phyloP scores from a whole-genome alignment of 1,140 invertebrate species.

The Orius insidiosus region DNA sequence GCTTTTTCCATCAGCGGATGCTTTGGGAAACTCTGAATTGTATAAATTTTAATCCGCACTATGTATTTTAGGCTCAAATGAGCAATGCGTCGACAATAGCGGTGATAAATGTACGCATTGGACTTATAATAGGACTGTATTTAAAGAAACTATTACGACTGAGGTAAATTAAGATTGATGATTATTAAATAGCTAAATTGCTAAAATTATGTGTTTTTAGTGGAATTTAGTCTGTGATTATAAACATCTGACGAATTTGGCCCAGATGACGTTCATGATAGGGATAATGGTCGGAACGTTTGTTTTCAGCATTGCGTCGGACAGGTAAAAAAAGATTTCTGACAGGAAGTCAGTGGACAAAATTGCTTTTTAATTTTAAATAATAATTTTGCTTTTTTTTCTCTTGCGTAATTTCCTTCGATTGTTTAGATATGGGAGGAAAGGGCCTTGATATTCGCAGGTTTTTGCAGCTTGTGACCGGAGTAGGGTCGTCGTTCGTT shows the following conservation, averaged over 20 bases:
- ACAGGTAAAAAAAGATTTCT: constrained; percentile 36
- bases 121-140: constrained; percentile 42
- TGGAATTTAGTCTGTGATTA: constrained; percentile 54
- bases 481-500: constrained; percentile 30
- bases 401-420: background rate
- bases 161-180: constrained; percentile 29
- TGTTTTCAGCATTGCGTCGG: constrained; percentile 51
- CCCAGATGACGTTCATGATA: constrained; percentile 56
- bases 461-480: constrained; percentile 43
- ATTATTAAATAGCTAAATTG: background rate
- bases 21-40: too few species aligned
- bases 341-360: too few species aligned
- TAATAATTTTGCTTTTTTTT: background rate
- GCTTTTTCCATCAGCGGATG: too few species aligned
- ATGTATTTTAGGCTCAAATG: constrained; percentile 5
- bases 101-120: constrained; percentile 31
- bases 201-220: constrained; percentile 21
- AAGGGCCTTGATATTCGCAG: constrained; percentile 53
- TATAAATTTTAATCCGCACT: too few species aligned
- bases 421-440: constrained; percentile 46
- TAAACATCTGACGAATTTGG: constrained; percentile 43
- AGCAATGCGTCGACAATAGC: constrained; percentile 6
- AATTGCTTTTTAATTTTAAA: too few species aligned
- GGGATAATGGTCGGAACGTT: constrained; percentile 55
- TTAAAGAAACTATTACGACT: constrained; percentile 49